Conservation (phyloP, 2,888 invertebrate genomes). For the Smittia aterrima region DNA sequence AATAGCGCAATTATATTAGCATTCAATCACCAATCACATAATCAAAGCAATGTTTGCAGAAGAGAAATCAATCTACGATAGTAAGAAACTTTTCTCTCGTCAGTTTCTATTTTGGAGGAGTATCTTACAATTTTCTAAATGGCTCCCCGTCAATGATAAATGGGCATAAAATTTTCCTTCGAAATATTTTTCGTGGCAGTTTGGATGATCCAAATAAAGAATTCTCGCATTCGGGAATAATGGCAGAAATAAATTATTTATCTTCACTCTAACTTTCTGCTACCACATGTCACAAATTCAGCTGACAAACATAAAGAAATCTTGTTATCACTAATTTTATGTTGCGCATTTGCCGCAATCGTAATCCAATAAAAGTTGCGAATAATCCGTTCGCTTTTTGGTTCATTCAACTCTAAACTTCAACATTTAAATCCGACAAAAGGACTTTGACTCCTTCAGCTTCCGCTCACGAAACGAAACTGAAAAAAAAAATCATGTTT, state of each 20-base stretch:
- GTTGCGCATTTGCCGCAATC: not conserved
- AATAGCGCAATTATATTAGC: not conserved
- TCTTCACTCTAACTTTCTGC: constrained; percentile 12
- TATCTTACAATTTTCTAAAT: too few species aligned
- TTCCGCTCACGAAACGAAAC: not conserved
- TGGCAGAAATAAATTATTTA: too few species aligned
- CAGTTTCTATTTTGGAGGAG: too few species aligned
- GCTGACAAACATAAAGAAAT: too few species aligned
- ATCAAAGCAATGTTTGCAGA: not conserved
- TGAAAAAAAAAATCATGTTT: not conserved
- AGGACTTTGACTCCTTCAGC: not conserved
- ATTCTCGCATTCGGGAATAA: too few species aligned
- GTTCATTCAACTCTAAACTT: not conserved
- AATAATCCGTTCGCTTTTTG: not conserved
- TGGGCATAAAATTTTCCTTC: not conserved
- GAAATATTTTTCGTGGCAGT: too few species aligned
- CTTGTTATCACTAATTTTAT: too few species aligned
- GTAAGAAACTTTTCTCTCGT: too few species aligned
- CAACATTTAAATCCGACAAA: not conserved
- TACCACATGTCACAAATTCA: too few species aligned
- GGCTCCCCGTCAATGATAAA: not conserved
- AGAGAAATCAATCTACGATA: too few species aligned
- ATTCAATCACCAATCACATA: constrained; percentile 3
- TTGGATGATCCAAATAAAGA: too few species aligned
- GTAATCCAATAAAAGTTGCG: not conserved